Evolutionary conservation across 2,888 invertebrate species (phyloP).

Genomic region (Gymnosoma rotundatum): DNA sequence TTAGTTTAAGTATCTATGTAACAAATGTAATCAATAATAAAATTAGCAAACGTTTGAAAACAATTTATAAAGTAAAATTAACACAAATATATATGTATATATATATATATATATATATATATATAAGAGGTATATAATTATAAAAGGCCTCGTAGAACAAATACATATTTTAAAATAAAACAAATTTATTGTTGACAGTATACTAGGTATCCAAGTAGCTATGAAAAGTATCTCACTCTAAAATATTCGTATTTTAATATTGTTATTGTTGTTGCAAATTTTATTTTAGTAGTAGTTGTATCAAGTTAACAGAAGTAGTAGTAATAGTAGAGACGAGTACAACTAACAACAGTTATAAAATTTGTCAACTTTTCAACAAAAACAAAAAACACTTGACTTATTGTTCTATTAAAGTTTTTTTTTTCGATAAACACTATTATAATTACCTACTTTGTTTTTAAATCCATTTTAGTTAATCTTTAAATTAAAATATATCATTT

Average conservation of each 20-base stretch:
- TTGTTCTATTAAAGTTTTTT: too few species aligned
- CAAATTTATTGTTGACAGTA: conserved; percentile 47
- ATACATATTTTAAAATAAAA: background rate
- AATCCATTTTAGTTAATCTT: conserved; percentile 38
- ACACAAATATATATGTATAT: too few species aligned
- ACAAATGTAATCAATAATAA: conserved; percentile 1
- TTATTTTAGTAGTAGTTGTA: conserved; percentile 9
- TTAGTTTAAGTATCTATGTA: too few species aligned
- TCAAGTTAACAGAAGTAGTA: conserved; percentile 22
- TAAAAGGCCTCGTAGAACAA: conserved; percentile 57
- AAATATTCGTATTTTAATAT: conserved; percentile 6
- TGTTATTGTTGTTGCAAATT: conserved; percentile 2
- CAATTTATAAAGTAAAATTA: too few species aligned
- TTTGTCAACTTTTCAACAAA: background rate
- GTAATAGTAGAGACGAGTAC: conserved; percentile 6
- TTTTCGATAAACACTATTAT: background rate
- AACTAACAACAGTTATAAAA: conserved; percentile 22
- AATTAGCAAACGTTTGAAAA: conserved; percentile 53
- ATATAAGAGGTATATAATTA: too few species aligned
- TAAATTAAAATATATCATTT: conserved; percentile 3
- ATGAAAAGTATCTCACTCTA: conserved; percentile 58
- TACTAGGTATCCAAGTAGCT: background rate
- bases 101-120: too few species aligned
- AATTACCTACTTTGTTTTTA: conserved; percentile 62
- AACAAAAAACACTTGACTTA: background rate